Conservation (phyloP, 2,888 invertebrate genomes). For the Tricholauxania praeusta region DNA sequence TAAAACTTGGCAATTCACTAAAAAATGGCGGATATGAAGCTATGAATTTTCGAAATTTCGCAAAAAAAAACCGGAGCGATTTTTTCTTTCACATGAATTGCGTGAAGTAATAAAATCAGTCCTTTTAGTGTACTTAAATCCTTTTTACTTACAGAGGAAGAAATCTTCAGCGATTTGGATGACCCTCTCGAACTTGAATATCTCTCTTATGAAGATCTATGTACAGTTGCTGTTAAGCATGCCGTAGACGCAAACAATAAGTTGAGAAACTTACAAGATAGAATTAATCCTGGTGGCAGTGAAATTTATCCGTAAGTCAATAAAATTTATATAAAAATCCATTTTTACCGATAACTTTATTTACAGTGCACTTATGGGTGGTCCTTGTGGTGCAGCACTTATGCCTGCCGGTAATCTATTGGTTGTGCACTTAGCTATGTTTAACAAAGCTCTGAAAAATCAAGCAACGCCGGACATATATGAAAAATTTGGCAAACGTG, state of each 20-base stretch:
- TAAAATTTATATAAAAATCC: background rate
- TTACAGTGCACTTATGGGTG: slow-evolving; percentile 63
- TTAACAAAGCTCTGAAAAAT: slow-evolving; percentile 89
- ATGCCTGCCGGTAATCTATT: slow-evolving; percentile 69
- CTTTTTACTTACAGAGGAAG: slow-evolving; percentile 39
- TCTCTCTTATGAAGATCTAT: slow-evolving; percentile 50
- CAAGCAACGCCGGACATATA: slow-evolving; percentile 90
- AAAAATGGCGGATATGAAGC: too few relatives aligned
- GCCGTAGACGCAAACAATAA: slow-evolving; percentile 72
- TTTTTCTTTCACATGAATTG: too few relatives aligned
- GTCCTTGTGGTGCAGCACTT: slow-evolving; percentile 63
- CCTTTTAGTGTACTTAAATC: too few relatives aligned
- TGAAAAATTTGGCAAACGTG: slow-evolving; percentile 84
- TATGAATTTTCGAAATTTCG: too few relatives aligned
- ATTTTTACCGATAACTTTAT: too few relatives aligned
- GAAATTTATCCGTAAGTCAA: slow-evolving; percentile 50
- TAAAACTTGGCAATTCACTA: too few relatives aligned
- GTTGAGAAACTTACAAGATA: slow-evolving; percentile 76
- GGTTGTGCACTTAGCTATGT: slow-evolving; percentile 91
- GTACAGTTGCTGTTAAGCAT: slow-evolving; percentile 44
- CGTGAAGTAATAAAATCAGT: too few relatives aligned
- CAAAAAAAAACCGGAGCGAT: too few relatives aligned
- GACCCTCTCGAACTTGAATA: slow-evolving; percentile 46
- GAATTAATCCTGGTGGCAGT: slow-evolving; percentile 68
- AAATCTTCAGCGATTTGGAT: slow-evolving; percentile 44